Conservation (phyloP, 2,113 vertebrate species). For the Leucopsar rothschildi region DNA sequence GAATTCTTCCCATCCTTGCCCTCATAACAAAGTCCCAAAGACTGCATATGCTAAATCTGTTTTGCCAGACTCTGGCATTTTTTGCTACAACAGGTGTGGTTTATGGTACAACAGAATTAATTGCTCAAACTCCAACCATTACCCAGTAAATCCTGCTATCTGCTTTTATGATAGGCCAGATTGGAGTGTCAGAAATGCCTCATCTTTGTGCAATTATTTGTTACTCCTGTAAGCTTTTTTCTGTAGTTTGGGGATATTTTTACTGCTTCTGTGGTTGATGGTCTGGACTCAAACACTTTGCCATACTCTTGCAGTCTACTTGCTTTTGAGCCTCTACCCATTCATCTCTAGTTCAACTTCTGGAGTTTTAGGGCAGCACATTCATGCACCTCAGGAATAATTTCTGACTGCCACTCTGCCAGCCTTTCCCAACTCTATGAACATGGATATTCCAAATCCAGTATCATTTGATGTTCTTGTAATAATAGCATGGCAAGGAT, state of each 20-base stretch:
- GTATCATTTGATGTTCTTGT: background rate
- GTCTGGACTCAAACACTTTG: background rate
- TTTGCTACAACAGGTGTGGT: background rate
- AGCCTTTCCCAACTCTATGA: background rate
- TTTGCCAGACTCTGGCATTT: background rate
- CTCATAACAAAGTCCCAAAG: background rate
- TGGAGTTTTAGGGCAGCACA: background rate
- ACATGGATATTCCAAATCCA: background rate
- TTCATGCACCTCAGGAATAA: background rate
- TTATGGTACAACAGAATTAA: background rate
- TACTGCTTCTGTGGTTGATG: background rate
- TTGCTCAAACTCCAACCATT: background rate
- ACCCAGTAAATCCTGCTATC: background rate
- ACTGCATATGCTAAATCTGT: background rate
- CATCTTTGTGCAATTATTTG: background rate
- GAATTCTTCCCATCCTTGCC: background rate
- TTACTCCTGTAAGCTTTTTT: background rate
- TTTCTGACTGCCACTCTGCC: background rate
- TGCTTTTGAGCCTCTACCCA: background rate
- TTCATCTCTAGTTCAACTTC: background rate
- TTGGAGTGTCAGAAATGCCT: background rate
- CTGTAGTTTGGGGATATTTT: background rate
- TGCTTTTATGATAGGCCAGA: conserved; percentile 2
- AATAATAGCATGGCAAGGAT: background rate
- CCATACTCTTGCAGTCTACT: background rate